phyloP scores from a whole-genome alignment of 2,797 vertebrate genomes.

The Acipenser transmontanus region DNA sequence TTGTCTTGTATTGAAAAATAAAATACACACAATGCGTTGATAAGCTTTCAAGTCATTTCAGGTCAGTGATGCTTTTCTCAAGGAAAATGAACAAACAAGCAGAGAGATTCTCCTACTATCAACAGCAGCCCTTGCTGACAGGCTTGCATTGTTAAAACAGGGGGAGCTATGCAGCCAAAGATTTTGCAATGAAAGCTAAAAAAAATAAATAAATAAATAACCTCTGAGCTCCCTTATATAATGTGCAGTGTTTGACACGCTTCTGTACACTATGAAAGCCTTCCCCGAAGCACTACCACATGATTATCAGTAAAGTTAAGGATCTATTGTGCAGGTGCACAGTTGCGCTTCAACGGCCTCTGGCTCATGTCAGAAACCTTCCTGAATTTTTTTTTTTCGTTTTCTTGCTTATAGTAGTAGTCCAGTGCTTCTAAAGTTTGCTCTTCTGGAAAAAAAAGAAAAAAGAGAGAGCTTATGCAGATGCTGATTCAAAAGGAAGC shows the following conservation, averaged over 20 bases:
- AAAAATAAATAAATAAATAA: slow-evolving; percentile 5
- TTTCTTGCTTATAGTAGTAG: neutral
- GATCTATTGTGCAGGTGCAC: neutral
- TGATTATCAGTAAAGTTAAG: slow-evolving; percentile 11
- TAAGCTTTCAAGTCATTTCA: slow-evolving; percentile 17
- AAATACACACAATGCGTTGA: too few species aligned
- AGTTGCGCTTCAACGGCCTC: neutral
- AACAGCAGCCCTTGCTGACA: neutral
- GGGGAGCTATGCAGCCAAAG: neutral
- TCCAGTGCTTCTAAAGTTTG: neutral
- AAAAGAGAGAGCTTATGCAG: neutral
- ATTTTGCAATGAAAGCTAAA: slow-evolving; percentile 1
- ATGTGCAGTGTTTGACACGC: neutral
- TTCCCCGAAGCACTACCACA: neutral
- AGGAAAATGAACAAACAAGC: slow-evolving; percentile 1
- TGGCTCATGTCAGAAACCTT: slow-evolving; percentile 1
- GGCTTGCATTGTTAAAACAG: slow-evolving; percentile 8
- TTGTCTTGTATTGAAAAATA: too few species aligned
- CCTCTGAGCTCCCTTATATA: slow-evolving; percentile 4
- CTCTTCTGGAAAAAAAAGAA: neutral
- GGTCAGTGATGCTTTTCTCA: slow-evolving; percentile 13
- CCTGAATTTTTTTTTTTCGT: neutral
- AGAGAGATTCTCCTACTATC: neutral
- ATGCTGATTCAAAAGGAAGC: slow-evolving; percentile 2
- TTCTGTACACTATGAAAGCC: neutral